phyloP scores from a whole-genome alignment of 2,888 invertebrate species.

The Drosophila dives region DNA sequence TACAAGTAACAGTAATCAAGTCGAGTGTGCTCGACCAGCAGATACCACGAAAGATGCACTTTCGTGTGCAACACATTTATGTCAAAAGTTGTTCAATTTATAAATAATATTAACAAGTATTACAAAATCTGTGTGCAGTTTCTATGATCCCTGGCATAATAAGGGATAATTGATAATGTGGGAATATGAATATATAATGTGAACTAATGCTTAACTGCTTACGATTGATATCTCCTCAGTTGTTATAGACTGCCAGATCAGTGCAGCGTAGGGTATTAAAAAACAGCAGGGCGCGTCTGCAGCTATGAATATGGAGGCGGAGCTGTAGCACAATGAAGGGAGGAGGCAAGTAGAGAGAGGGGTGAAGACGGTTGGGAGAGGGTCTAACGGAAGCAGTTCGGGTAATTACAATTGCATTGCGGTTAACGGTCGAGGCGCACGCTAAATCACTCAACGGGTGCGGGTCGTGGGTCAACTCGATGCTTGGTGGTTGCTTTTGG shows the following conservation, averaged over 20 bases:
- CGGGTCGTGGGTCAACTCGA: conserved; percentile 3
- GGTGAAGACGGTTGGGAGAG: background rate
- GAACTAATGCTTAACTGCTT: background rate
- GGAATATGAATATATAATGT: background rate
- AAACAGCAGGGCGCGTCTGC: conserved; percentile 24
- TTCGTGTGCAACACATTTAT: background rate
- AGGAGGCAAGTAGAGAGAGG: background rate
- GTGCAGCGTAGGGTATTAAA: background rate
- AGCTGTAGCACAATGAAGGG: background rate
- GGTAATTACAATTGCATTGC: conserved; percentile 80
- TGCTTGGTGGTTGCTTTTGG: conserved; percentile 37
- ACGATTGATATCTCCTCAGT: background rate
- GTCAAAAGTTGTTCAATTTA: background rate
- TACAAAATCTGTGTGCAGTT: background rate
- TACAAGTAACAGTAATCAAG: conserved; percentile 1
- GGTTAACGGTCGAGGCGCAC: conserved; percentile 71
- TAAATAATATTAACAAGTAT: background rate
- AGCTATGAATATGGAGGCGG: background rate
- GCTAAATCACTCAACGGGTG: conserved; percentile 72
- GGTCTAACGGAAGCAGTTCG: conserved; percentile 68
- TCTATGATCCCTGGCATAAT: background rate
- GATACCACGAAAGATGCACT: background rate
- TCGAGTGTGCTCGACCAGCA: background rate
- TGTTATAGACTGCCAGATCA: background rate
- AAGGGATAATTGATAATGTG: background rate